A percentile compares a stretch with the other conserved stretches of the same genome.
These are phyloP conservation scores for Trissolcus japonicus DNA, from an alignment of 2,888 invertebrate genomes.

Conservation along the genomic window DNA sequence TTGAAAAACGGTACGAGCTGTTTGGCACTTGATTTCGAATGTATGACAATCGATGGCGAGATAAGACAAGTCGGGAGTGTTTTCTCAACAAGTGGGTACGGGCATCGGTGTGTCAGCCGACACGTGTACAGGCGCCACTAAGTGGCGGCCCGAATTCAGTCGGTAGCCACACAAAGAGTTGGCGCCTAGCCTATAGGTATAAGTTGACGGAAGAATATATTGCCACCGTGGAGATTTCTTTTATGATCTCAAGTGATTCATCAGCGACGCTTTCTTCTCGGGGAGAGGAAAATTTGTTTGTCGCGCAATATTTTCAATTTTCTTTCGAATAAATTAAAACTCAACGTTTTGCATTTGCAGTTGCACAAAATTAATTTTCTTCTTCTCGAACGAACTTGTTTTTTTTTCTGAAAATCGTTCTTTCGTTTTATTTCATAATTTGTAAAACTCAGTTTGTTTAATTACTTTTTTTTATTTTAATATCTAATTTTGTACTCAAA, in stretches of 20 bases:
- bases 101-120: constrained; percentile 12
- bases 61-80: constrained; percentile 22
- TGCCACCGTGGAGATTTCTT: constrained; percentile 5
- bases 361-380: too few relatives aligned
- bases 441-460: too few relatives aligned
- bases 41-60: constrained; percentile 18
- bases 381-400: too few relatives aligned
- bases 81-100: constrained; percentile 22
- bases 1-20: neutral
- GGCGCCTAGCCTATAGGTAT: constrained; percentile 33
- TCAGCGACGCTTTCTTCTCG: constrained; percentile 18
- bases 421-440: too few relatives aligned
- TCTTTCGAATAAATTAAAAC: too few relatives aligned
- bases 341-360: too few relatives aligned
- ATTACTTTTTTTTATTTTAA: too few relatives aligned
- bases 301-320: too few relatives aligned
- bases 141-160: constrained; percentile 28
- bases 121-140: constrained; percentile 39
- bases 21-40: constrained; percentile 2
- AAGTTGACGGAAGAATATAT: constrained; percentile 27
- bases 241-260: constrained; percentile 29
- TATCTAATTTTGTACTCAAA: too few relatives aligned
- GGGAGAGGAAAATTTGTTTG: neutral
- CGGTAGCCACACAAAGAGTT: constrained; percentile 41
- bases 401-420: too few relatives aligned